phyloP scores from a whole-genome alignment of 2,888 invertebrate genomes.

The Galeopsomyia nigrocyanea region DNA sequence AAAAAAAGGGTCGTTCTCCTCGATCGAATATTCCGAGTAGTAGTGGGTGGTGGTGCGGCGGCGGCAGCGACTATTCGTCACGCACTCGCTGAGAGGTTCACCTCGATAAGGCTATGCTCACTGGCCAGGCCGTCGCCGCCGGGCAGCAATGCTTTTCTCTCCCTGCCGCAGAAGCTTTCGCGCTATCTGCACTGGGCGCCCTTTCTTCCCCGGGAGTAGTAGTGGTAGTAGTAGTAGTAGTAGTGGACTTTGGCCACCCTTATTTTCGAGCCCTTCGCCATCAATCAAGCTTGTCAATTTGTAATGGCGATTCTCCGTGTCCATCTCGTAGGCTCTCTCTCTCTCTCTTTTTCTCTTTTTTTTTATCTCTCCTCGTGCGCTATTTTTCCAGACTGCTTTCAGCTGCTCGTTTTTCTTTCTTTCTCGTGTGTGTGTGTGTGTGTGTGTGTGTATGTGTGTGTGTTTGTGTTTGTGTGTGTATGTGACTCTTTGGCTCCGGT shows the following conservation, averaged over 20 bases:
- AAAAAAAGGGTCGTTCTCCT: conserved; percentile 53
- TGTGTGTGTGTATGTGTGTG: too few relatives aligned
- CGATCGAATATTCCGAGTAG: conserved; percentile 61
- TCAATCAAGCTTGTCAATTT: conserved; percentile 73
- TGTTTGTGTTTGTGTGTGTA: background rate
- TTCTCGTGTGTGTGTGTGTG: conserved; percentile 18
- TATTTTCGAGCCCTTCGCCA: conserved; percentile 59
- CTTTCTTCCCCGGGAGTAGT: conserved; percentile 41
- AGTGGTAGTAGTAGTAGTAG: too few relatives aligned
- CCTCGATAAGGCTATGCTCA: conserved; percentile 63
- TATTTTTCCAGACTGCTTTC: conserved; percentile 43
- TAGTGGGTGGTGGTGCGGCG: conserved; percentile 27
- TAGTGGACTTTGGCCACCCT: conserved; percentile 48
- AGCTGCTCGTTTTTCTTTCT: conserved; percentile 42
- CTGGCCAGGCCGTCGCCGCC: conserved; percentile 35
- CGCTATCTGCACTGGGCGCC: conserved; percentile 52
- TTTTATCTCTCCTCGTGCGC: conserved; percentile 42
- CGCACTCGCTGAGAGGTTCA: conserved; percentile 66
- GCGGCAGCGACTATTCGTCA: conserved; percentile 65
- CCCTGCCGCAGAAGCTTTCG: conserved; percentile 46
- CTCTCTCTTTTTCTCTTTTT: conserved; percentile 35
- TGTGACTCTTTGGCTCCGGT: conserved; percentile 48
- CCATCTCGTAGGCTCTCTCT: conserved; percentile 62
- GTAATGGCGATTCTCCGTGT: conserved; percentile 71
- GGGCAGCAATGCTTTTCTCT: conserved; percentile 44